Evolutionary conservation across 2,797 vertebrate species (phyloP), one percentile per base, ranked within the genome.

Genomic region (Coendou prehensilis): DNA sequence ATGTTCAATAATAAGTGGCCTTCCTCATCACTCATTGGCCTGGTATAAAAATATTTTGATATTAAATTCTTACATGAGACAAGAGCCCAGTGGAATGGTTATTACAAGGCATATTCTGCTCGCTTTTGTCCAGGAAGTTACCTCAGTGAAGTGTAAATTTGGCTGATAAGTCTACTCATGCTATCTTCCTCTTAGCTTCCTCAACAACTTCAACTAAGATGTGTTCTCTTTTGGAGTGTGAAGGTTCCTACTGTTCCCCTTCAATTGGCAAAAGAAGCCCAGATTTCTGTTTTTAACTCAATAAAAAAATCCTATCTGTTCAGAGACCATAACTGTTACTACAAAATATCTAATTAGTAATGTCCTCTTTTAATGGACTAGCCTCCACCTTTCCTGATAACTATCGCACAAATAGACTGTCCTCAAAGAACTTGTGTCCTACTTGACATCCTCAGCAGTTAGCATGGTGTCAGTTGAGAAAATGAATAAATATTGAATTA

Each of bases 21-120:
- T 75, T 54, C 37, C 9, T 82, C 91, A 28, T 71, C 56, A 79
- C 26, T 80, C 69, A 7, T 50, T 78, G 73, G 1, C 23, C 90
- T 87, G 73, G 9, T 52, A 47, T 37, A 86, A 88, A 59, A 88
- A 73, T 82, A 79, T 47, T 85, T 52, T 94, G 59, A 81, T 50
- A 59, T 26, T 54, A 85, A 64, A 22, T 87, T 76, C 50, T 81
- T 47, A 17, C 20, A 30, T 17, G n/a, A 88, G 47, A 23, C 22
- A 33, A 14, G 71, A 52, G 14, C 78, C 73, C 56, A 8, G 15
- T 80, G 26, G 15, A 33, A 9, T 64, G 15, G 45, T 76, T 52
- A 69, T 37, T 75, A 11, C 13, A 80, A n/a, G 41, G 30, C 14
- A 69, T 6, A 11, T 47, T 81, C 93, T 84, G 41, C 2, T 84